These are phyloP conservation scores for Drosophila planitibia DNA, from an alignment of 2,888 invertebrate genomes.

Conservation along the genomic window DNA sequence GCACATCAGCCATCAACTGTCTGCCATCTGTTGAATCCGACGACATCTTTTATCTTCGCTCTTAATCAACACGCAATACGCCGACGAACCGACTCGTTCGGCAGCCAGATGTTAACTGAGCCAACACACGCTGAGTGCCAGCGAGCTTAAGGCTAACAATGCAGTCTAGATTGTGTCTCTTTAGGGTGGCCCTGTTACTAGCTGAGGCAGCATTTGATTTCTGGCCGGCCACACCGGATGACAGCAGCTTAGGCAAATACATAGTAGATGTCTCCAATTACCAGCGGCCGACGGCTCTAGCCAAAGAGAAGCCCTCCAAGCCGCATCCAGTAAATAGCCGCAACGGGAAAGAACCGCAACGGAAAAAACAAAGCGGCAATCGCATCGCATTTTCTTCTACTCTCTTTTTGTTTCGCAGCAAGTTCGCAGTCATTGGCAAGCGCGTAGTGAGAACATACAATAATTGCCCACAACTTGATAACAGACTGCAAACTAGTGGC, in stretches of 20 bases:
- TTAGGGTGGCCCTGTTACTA: conserved; percentile 41
- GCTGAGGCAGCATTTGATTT: conserved; percentile 45
- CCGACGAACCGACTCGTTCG: conserved; percentile 52
- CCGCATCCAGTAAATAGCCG: conserved; percentile 42
- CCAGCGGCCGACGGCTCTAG: conserved; percentile 32
- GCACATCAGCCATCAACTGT: conserved; percentile 36
- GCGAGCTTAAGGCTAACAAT: conserved; percentile 20
- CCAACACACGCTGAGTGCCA: conserved; percentile 14
- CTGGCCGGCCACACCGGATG: conserved; percentile 28
- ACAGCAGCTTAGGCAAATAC: conserved; percentile 23
- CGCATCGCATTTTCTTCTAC: conserved; percentile 24
- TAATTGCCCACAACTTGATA: neutral
- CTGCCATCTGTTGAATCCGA: conserved; percentile 50
- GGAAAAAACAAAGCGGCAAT: conserved; percentile 44
- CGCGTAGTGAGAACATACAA: conserved; percentile 16
- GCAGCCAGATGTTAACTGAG: conserved; percentile 63
- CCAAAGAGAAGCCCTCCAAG: conserved; percentile 72
- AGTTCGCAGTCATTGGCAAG: conserved; percentile 35
- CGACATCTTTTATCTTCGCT: conserved; percentile 49
- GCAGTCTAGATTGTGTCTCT: conserved; percentile 26
- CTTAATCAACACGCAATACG: conserved; percentile 11
- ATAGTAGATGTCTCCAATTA: conserved; percentile 42
- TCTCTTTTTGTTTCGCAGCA: conserved; percentile 57
- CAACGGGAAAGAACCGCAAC: conserved; percentile 50
- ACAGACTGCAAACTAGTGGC: neutral